Conservation (phyloP, 2,113 vertebrate species). For the Emydocephalus ijimae region DNA sequence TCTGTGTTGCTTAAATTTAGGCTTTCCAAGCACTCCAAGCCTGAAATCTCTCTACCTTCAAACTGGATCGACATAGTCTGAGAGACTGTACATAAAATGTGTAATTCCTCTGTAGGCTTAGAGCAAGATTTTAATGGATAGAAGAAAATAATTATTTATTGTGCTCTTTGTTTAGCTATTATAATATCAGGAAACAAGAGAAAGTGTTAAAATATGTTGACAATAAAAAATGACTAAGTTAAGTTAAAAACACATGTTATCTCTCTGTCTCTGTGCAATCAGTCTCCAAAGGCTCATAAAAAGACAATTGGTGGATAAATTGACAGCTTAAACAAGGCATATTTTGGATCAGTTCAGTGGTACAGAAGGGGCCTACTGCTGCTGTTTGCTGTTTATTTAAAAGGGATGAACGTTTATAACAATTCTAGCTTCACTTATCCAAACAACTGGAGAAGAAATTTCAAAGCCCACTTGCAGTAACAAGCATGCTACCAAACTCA, state of each 20-base stretch:
- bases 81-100: not conserved
- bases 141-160: no score
- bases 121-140: not conserved
- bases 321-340: slow-evolving; percentile 16
- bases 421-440: not conserved
- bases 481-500: not conserved
- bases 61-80: not conserved
- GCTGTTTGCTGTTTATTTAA: slow-evolving; percentile 8
- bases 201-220: not conserved
- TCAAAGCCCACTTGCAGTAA: not conserved
- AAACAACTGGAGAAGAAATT: not conserved
- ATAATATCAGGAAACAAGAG: not conserved
- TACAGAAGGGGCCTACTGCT: not conserved
- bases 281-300: not conserved
- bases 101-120: not conserved
- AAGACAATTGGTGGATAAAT: not conserved
- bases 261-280: not conserved
- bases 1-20: not conserved
- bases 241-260: not conserved
- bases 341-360: not conserved
- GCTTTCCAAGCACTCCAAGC: no score
- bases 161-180: not conserved
- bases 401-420: not conserved
- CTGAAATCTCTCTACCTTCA: not conserved
- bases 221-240: slow-evolving; percentile 11